Evolutionary conservation across 2,113 vertebrate genomes (phyloP), one percentile per base, ranked within the genome.

Genomic region (Calyptomena viridis): DNA sequence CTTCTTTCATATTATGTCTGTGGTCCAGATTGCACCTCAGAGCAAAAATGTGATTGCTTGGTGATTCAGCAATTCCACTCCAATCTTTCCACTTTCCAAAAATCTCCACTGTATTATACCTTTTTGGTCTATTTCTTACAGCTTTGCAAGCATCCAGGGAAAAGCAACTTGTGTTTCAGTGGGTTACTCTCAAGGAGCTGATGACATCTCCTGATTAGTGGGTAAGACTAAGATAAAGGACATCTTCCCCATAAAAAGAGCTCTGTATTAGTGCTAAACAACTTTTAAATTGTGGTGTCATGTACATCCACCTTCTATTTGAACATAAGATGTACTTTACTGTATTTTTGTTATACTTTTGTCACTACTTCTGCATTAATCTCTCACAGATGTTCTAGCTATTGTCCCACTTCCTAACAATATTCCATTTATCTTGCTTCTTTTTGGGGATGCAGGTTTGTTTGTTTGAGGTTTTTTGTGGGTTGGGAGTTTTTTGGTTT

Each of bases 31-130:
- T 80, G 59, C 21, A 30, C 42, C 58, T 88, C 55, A 66, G 71
- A 90, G 82, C 14, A 90, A 66, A 94, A 86, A 71, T 56, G 31
- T 6, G 40, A 56, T 5, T 25, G 40, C 58, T 74, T 63, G 37
- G 58, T 87, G 81, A 94, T 69, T 93, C 91, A 95, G 89, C 91
- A 90, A 8, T 69, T 94, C 77, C 63, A 55, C 66, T 87, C 31
- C 58, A 50, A 50, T 24, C 19, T 63, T 55, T 89, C n/a, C 69
- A 68, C n/a, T 56, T 69, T 27, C 30, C 50, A 89, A 77, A 52
- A 39, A 67, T 14, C 74, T 42, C 30, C 50, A 22, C 58, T 49
- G 30, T 15, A 24, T n/a, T 56, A 2, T 2, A 17, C 15, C 42
- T n/a, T 55, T 33, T 31, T 30, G 14, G 8, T 37, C 35, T 52